Evolutionary conservation across 2,888 invertebrate genomes (phyloP), one percentile per base, ranked within the genome.

Genomic region (Carterocephalus palaemon): DNA sequence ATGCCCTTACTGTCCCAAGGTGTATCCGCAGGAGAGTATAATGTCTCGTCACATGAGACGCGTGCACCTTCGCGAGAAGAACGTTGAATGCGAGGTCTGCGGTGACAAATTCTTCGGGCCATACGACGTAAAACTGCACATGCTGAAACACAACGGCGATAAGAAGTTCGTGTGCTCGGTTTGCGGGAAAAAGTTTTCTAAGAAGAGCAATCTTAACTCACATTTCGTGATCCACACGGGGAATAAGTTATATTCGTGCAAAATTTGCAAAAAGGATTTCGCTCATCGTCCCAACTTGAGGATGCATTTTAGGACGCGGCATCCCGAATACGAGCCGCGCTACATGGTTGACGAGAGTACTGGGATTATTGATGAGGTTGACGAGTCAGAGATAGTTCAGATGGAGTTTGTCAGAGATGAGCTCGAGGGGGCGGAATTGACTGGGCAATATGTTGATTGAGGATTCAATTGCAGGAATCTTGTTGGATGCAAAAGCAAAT

Each of bases 11-110:
- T 83, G 90, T 63, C 75, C 88, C 28, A 85, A 82, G 56, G 72
- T 86, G 0, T 86, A 72, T 22, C 83, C 84, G 0, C 83, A 84
- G 50, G 89, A 89, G 62, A 89, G 89, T 31, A 89, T 89, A 1
- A 82, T 90, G 71, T 89, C 89, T 0, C 74, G 89, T 28, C 90
- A 90, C 46, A 89, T 90, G 89, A 81, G 90, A 29, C 75, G 89
- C 0, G 89, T 89, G 0, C 90, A 90, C 56, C 72, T 90, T 2
- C 60, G 78, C 36, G 84, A 86, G 50, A 83, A 82, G 39, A 85
- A 86, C 33, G 83, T 83, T 0, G 79, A 84, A 50, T 86, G 86
- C 33, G 80, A 80, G 29, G 68, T 85, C 0, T 86, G 86, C 28
- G 84, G 82, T 0, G 84, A 84, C 34, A 79, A 77, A 46, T 86